Evolutionary conservation across 2,888 invertebrate species (phyloP), one percentile per base, ranked within the genome.

Genomic region (Carabus problematicus): DNA sequence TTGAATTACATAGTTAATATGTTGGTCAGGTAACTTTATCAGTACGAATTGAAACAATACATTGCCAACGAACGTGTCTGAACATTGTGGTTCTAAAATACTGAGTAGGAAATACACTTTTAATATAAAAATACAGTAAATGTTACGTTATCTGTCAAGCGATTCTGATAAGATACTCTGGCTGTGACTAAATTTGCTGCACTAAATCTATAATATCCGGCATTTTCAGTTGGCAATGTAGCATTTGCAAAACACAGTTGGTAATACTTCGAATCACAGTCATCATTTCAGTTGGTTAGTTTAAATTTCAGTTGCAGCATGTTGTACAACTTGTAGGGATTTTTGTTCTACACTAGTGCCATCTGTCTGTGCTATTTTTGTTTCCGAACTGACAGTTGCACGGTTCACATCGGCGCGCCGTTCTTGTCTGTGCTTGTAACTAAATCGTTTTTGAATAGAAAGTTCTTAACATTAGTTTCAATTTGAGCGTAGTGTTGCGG

Each of bases 401-500:
- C 78, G 79, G 72, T 79, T 80, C 71, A 78, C 72, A 72, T 80
- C 70, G 39, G 14, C 29, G 29, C n/a, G 29, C 29, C n/a, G n/a
- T n/a, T 60, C 29, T 63, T n/a, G 3, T 58, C 61, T n/a, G 18
- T 11, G 19, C 54, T 54, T 19, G 29, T 39, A 29, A 67, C 43
- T 4, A 62, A 78, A 55, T 79, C 79, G 66, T 77, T 80, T 71
- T 81, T 79, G 70, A 90, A 83, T 74, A 91, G 80, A 79, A 91
- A 90, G 78, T 89, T 88, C 80, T 90, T 90, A n/a, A 91, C 91
- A 78, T 91, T 90, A 76, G 90, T 89, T 77, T 91, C 91, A 90
- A 91, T 91, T 77, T 90, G 86, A 16, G 89, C 89, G 74, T 90
- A 85, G 78, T 79, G 80, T 40, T 79, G 82, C 8, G 80, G 77